These are phyloP conservation scores for Ethmia dodecea DNA, from an alignment of 2,888 invertebrate genomes.

Conservation along the genomic window DNA sequence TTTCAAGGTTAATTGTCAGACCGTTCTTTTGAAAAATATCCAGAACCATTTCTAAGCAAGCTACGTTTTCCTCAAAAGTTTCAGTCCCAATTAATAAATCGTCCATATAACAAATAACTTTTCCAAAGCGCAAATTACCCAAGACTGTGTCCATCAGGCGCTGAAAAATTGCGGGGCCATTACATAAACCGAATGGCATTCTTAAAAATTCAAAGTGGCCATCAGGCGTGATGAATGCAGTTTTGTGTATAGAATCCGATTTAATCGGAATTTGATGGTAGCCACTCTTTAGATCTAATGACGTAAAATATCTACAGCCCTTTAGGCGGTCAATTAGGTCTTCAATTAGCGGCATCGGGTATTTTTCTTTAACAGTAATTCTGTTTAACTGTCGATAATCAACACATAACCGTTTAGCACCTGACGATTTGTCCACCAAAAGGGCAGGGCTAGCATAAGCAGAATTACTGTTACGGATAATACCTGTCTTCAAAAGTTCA, in stretches of 20 bases:
- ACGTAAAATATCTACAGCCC: conserved; percentile 23
- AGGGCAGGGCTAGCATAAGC: conserved; percentile 5
- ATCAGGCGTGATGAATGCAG: conserved; percentile 32
- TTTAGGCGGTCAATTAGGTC: conserved; percentile 28
- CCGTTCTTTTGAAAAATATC: conserved; percentile 9
- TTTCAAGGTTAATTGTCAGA: conserved; percentile 13
- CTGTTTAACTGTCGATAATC: conserved; percentile 17
- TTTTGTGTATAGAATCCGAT: conserved; percentile 23
- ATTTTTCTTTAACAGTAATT: conserved; percentile 26
- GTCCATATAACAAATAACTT: conserved; percentile 24
- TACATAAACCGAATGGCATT: conserved; percentile 24
- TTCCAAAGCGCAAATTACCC: conserved; percentile 3
- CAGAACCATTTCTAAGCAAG: conserved; percentile 22
- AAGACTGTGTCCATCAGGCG: conserved; percentile 19
- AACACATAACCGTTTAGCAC: conserved; percentile 22
- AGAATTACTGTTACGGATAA: conserved; percentile 1
- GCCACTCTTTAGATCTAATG: conserved; percentile 8
- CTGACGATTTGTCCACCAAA: conserved; percentile 21
- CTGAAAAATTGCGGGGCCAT: conserved; percentile 30
- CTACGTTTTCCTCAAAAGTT: conserved; percentile 14
- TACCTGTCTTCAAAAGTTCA: conserved; percentile 1
- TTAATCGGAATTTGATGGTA: not conserved
- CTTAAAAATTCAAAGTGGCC: conserved; percentile 30
- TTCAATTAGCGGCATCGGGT: conserved; percentile 27
- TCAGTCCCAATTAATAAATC: conserved; percentile 24